Evolutionary conservation across 2,797 vertebrate species (phyloP).

Genomic region (Parauchenoglanis punctatus): DNA sequence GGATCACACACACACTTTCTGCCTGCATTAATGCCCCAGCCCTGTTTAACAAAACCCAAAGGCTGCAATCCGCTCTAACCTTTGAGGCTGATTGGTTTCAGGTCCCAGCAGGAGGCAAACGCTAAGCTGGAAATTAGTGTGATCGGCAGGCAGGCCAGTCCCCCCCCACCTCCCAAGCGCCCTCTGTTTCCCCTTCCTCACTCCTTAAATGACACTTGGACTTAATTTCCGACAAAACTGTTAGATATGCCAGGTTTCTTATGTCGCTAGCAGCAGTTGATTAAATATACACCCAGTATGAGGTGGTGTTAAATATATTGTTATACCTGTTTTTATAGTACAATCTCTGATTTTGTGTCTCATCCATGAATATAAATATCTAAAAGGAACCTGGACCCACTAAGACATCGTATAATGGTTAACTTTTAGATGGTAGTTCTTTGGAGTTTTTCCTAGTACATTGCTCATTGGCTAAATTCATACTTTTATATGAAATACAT

Average conservation of each 20-base stretch:
- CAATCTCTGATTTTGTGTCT: background rate
- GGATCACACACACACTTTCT: background rate
- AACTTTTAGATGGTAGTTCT: background rate
- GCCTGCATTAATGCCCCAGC: background rate
- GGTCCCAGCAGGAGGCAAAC: constrained; percentile 33
- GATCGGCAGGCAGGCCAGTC: constrained; percentile 34
- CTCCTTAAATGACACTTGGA: constrained; percentile 40
- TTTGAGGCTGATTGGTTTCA: constrained; percentile 46
- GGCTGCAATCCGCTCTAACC: constrained; percentile 36
- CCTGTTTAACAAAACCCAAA: constrained; percentile 31
- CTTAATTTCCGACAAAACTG: constrained; percentile 41
- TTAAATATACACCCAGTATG: background rate
- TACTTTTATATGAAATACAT: background rate
- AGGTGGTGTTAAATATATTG: background rate
- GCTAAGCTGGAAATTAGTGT: constrained; percentile 30
- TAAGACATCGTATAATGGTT: no score
- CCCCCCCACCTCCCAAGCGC: background rate
- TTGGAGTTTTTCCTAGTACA: background rate
- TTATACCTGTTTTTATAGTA: background rate
- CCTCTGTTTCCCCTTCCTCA: background rate
- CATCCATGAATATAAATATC: background rate
- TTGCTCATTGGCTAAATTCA: background rate
- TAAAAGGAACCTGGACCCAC: background rate
- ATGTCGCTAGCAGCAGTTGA: background rate
- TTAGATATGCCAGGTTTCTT: background rate